Conservation (phyloP, 2,113 vertebrate genomes). For the Clarias batrachus region DNA sequence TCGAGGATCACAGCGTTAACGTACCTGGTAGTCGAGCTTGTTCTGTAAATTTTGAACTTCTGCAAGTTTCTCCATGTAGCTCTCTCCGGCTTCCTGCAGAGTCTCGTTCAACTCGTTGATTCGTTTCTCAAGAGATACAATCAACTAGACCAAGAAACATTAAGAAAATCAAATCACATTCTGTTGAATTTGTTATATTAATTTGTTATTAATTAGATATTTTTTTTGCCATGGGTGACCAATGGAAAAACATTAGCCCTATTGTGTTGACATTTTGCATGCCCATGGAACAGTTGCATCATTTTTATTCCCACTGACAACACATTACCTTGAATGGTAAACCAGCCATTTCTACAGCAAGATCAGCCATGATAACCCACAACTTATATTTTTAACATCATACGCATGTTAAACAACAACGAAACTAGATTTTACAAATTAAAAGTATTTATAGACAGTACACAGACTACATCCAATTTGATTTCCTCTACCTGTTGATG, state of each 20-base stretch:
- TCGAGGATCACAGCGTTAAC: neutral
- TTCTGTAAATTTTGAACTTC: constrained; percentile 64
- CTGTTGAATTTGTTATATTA: neutral
- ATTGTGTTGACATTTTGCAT: neutral
- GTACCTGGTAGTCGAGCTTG: constrained; percentile 62
- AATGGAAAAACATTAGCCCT: neutral
- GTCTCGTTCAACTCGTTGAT: constrained; percentile 73
- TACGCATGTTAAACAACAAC: no score
- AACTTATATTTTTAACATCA: no score
- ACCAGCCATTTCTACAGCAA: no score
- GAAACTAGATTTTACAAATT: no score
- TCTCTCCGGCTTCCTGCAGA: constrained; percentile 67
- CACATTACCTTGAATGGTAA: no score
- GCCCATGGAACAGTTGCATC: no score
- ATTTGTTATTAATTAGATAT: neutral
- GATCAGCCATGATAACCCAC: no score
- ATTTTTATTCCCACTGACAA: no score
- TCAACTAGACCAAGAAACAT: constrained; percentile 65
- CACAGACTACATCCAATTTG: no score
- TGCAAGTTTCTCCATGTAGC: constrained; percentile 63
- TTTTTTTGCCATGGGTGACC: neutral
- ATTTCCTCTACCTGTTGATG: no score
- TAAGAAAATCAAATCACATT: neutral
- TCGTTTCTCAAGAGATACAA: constrained; percentile 75
- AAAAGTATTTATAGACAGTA: no score